phyloP scores from a whole-genome alignment of 2,888 invertebrate species.

The Lymantria dispar region DNA sequence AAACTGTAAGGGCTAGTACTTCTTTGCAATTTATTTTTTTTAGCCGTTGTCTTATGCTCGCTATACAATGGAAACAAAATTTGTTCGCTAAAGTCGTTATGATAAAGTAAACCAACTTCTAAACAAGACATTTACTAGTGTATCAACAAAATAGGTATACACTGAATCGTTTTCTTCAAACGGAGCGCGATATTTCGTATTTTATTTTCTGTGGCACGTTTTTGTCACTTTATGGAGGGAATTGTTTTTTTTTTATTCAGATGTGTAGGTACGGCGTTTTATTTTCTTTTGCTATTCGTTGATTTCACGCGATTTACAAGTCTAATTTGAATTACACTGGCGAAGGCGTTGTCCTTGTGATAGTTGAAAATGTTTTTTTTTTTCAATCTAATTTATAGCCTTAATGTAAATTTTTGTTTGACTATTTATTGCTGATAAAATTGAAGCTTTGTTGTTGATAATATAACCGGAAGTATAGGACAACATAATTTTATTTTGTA shows the following conservation, averaged over 20 bases:
- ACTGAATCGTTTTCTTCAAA: background rate
- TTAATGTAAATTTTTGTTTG: background rate
- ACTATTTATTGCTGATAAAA: too few relatives aligned
- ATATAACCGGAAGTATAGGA: too few relatives aligned
- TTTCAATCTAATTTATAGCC: constrained; percentile 2
- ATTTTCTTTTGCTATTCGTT: background rate
- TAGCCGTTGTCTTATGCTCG: background rate
- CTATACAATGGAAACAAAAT: background rate
- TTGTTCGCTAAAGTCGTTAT: background rate
- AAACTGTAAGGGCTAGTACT: background rate
- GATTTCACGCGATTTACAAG: constrained; percentile 6
- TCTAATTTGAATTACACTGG: constrained; percentile 3
- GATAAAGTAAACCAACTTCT: background rate
- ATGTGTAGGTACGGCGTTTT: constrained; percentile 1
- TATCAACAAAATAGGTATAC: background rate
- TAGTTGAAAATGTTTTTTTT: constrained; percentile 2
- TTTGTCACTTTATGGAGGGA: background rate
- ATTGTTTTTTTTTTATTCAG: background rate
- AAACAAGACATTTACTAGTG: background rate
- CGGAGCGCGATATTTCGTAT: background rate
- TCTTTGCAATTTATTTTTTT: background rate
- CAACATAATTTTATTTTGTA: too few relatives aligned
- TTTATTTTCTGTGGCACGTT: constrained; percentile 1
- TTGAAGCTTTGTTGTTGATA: too few relatives aligned
- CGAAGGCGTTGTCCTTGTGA: background rate